phyloP scores from a whole-genome alignment of 2,797 vertebrate species.

The Sitta carolinensis region DNA sequence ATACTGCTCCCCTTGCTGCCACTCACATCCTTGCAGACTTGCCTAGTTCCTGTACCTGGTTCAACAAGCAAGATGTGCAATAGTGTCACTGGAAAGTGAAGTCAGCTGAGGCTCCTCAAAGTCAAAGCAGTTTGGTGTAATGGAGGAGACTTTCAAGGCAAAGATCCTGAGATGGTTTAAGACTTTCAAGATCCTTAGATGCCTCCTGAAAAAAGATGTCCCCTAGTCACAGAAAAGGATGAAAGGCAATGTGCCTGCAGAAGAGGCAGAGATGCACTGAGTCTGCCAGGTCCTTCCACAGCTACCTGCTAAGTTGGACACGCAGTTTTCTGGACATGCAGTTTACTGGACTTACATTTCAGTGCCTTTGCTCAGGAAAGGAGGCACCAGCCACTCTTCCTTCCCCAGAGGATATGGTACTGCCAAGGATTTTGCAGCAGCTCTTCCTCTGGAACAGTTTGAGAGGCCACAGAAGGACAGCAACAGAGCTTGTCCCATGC shows the following conservation, averaged over 20 bases:
- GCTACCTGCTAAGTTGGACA: neutral
- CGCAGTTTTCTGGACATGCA: neutral
- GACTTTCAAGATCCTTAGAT: neutral
- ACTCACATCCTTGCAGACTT: neutral
- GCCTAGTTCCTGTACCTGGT: neutral
- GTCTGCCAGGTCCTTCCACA: neutral
- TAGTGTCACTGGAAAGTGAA: rapidly evolving
- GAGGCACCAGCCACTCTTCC: neutral
- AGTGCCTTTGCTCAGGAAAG: neutral
- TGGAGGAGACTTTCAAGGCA: neutral
- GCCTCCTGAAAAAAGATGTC: neutral
- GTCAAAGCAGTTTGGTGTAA: neutral
- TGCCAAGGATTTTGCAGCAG: neutral
- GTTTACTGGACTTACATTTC: neutral
- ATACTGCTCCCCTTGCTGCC: neutral
- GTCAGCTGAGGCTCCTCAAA: neutral
- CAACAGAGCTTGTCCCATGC: rapidly evolving
- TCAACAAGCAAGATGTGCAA: neutral
- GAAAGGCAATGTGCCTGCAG: rapidly evolving
- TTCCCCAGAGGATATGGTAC: neutral
- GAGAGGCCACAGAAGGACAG: neutral
- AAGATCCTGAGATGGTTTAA: neutral
- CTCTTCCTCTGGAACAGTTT: neutral
- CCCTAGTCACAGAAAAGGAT: neutral
- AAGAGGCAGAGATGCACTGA: neutral